Evolutionary conservation across 2,797 vertebrate species (phyloP), one percentile per base, ranked within the genome.

Genomic region (Threskiornis aethiopicus): DNA sequence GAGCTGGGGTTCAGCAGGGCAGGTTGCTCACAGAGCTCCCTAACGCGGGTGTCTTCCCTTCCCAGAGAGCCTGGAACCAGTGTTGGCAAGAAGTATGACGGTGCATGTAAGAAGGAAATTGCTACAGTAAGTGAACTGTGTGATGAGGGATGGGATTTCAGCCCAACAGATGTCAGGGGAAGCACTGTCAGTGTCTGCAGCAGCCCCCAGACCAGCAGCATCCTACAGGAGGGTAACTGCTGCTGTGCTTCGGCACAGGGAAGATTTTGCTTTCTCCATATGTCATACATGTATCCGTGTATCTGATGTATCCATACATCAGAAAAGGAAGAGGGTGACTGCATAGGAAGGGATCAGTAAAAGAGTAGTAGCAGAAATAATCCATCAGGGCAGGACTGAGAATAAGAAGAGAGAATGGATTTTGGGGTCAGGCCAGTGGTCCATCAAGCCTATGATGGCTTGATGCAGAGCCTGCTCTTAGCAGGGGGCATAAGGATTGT

Each of bases 71-170:
- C 66, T 69, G 96, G 80, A 71, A 33, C 42, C 87, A 91, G 54
- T 1, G 9, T 93, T 28, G 77, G 22, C 62, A 95, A 95, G 93
- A 95, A 52, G 58, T 2, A 14, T 4, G 91, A 95, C 0, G 87
- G 94, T 51, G 61, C 46, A 90, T 97, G 96, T 33, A 96, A 91
- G 77, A 96, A 88, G 91, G 91, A 93, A 82, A 21, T 62, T 39
- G 11, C n/a, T 44, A 0, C 65, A 86, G 96, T 97, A 94, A 96
- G 96, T 95, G 85, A 91, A 35, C 1, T 67, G n/a, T 2, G 1
- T 42, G 65, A 33, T 44, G 61, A 65, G 42, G 13, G 41, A 18
- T 6, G 1, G n/a, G 57, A 41, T 41, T 89, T 80, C 41, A 33
- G 65, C 31, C 35, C 76, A 15, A 5, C n/a, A 78, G 52, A 20